phyloP scores from a whole-genome alignment of 2,797 vertebrate species.

The Macroramphosus scolopax region DNA sequence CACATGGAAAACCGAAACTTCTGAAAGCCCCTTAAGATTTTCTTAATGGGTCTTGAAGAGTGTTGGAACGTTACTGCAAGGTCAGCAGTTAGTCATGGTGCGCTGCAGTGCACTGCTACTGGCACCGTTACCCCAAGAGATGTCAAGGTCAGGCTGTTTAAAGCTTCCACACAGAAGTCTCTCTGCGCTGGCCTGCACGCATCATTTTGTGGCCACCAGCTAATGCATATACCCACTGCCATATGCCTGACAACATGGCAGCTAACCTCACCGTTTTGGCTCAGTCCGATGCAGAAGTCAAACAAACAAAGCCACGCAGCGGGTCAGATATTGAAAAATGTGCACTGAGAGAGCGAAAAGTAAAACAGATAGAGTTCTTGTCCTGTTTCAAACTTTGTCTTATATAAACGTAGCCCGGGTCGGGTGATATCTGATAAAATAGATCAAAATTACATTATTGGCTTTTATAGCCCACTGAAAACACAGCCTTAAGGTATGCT shows the following conservation, averaged over 20 bases:
- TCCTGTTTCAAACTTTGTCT: slow-evolving; percentile 70
- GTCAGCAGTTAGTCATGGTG: slow-evolving; percentile 62
- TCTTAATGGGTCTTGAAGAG: slow-evolving; percentile 49
- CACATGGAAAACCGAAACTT: slow-evolving; percentile 13
- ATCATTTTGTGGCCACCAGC: slow-evolving; percentile 40
- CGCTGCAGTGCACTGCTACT: slow-evolving; percentile 51
- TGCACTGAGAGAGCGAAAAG: slow-evolving; percentile 56
- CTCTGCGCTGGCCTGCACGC: slow-evolving; percentile 12
- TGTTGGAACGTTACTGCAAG: slow-evolving; percentile 55
- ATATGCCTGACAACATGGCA: slow-evolving; percentile 43
- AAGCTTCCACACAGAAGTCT: slow-evolving; percentile 36
- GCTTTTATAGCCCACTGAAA: slow-evolving; percentile 83
- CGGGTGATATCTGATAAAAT: slow-evolving; percentile 82
- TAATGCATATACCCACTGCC: slow-evolving; percentile 29
- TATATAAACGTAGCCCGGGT: slow-evolving; percentile 68
- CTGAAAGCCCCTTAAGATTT: slow-evolving; percentile 49
- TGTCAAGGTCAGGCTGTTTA: slow-evolving; percentile 56
- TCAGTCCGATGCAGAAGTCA: slow-evolving; percentile 57
- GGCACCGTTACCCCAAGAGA: slow-evolving; percentile 52
- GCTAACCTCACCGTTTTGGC: slow-evolving; percentile 36
- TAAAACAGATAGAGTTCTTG: slow-evolving; percentile 62
- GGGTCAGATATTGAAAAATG: slow-evolving; percentile 64
- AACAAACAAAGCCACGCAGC: slow-evolving; percentile 70
- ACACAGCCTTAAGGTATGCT: slow-evolving; percentile 83
- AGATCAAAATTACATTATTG: slow-evolving; percentile 86